These are phyloP conservation scores for Hypocryptadius cinnamomeus DNA, from an alignment of 2,113 vertebrate genomes.

Conservation along the genomic window DNA sequence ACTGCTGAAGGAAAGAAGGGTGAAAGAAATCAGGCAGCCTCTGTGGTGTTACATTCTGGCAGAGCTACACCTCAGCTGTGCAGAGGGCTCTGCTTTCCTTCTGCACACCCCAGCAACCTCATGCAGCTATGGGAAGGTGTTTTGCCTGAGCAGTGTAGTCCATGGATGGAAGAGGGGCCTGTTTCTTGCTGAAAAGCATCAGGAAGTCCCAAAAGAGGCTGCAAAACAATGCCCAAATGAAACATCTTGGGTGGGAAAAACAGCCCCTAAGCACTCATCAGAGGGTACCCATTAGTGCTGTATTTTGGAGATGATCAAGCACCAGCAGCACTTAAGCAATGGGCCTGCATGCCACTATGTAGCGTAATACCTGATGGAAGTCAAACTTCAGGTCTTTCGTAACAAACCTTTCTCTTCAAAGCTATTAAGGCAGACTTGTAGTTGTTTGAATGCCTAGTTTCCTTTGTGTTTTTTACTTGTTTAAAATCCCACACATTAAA, in stretches of 20 bases:
- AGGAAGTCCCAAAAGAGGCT: neutral
- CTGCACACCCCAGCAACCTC: accelerated
- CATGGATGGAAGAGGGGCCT: neutral
- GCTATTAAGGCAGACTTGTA: neutral
- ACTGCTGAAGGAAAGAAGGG: neutral
- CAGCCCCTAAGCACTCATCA: neutral
- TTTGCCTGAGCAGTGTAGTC: accelerated
- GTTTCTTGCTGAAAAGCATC: neutral
- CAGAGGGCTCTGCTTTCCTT: neutral
- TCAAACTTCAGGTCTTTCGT: neutral
- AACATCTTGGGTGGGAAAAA: neutral
- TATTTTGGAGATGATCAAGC: neutral
- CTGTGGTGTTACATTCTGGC: neutral
- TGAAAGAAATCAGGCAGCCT: neutral
- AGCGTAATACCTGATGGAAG: neutral
- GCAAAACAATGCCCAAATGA: neutral
- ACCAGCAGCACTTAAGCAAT: neutral
- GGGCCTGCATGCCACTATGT: neutral
- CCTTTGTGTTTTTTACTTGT: neutral
- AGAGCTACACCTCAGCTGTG: neutral
- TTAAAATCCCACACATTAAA: neutral
- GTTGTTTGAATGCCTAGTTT: neutral
- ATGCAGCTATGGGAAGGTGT: accelerated
- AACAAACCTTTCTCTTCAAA: neutral
- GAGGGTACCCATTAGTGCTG: neutral